Conservation (phyloP, 2,797 vertebrate genomes). For the Micrastur ruficollis region DNA sequence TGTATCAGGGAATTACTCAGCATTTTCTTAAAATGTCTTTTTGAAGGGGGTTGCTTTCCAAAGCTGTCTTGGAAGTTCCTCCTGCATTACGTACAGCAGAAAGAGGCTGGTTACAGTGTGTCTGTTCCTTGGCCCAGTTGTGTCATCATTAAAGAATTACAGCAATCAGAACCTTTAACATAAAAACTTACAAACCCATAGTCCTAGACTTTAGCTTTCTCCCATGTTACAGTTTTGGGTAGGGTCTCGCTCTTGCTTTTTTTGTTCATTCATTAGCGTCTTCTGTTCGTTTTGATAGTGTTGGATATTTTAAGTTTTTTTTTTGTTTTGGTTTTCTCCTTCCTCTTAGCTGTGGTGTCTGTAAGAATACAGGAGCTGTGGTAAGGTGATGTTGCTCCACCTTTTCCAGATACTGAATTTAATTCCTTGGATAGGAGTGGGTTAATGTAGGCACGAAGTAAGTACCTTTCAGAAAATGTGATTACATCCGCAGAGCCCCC, state of each 20-base stretch:
- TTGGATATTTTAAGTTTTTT: background rate
- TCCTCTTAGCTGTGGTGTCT: background rate
- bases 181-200: background rate
- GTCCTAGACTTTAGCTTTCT: background rate
- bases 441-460: background rate
- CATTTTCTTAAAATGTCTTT: background rate
- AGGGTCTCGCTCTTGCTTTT: background rate
- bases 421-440: background rate
- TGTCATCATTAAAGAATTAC: background rate
- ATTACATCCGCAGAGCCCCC: background rate
- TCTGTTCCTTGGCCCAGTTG: background rate
- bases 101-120: background rate
- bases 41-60: background rate
- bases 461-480: background rate
- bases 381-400: background rate
- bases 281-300: background rate
- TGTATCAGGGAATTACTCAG: background rate
- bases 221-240: background rate
- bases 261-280: background rate
- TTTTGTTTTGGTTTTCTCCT: background rate
- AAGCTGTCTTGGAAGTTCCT: background rate
- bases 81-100: background rate
- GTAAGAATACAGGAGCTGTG: background rate
- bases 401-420: background rate
- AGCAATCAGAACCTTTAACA: constrained; percentile 38